These are phyloP conservation scores for Hyperoplus immaculatus DNA, from an alignment of 2,797 vertebrate genomes.

Conservation along the genomic window DNA sequence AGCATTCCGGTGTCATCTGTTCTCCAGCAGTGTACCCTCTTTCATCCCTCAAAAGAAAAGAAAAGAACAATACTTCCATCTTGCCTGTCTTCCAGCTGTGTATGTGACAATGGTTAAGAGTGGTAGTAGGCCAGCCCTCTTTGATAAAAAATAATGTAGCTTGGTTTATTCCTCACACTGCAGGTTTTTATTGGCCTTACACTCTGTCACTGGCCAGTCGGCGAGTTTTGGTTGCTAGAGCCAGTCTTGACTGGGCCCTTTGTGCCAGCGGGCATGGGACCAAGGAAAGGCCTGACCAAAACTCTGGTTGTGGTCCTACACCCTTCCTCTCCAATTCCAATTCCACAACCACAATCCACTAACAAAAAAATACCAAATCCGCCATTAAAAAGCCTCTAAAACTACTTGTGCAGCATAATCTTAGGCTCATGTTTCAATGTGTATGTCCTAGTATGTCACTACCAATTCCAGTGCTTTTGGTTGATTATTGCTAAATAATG, in stretches of 20 bases:
- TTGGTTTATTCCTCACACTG: constrained; percentile 42
- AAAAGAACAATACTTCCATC: constrained; percentile 69
- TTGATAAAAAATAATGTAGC: constrained; percentile 49
- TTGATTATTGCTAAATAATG: constrained; percentile 38
- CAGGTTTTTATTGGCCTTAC: constrained; percentile 45
- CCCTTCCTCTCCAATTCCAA: constrained; percentile 35
- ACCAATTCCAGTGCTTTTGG: not conserved
- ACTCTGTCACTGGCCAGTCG: constrained; percentile 31
- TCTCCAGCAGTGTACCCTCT: constrained; percentile 65
- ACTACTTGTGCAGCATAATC: constrained; percentile 41
- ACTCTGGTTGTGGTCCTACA: constrained; percentile 37
- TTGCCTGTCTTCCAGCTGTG: constrained; percentile 58
- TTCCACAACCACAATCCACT: constrained; percentile 42
- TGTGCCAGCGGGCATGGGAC: constrained; percentile 28
- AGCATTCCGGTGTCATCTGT: constrained; percentile 72
- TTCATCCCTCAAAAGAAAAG: constrained; percentile 63
- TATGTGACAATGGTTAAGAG: constrained; percentile 55
- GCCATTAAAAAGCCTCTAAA: constrained; percentile 25
- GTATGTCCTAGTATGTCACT: not conserved
- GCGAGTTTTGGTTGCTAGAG: constrained; percentile 43
- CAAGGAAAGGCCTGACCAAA: constrained; percentile 50
- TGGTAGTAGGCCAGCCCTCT: constrained; percentile 45
- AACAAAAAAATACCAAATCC: constrained; percentile 49
- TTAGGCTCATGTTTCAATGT: constrained; percentile 20
- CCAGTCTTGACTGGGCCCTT: constrained; percentile 21